Evolutionary conservation across 92 coral and sea anemone species (phyloP), one percentile per base, ranked within the genome.

Genomic region (Montipora capitata): DNA sequence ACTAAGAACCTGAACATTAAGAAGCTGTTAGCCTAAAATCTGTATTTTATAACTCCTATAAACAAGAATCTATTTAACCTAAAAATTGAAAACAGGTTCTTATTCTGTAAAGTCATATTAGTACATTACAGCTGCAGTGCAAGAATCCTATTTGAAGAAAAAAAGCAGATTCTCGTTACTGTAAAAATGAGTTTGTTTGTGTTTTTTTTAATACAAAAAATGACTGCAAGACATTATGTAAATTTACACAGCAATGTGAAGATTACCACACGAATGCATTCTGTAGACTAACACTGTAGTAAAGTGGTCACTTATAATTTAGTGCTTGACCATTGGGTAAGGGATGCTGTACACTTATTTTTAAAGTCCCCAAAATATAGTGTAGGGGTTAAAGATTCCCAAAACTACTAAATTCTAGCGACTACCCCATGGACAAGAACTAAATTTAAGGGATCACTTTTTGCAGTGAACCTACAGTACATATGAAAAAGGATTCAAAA

Each of bases 21-120:
- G 56, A 71, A 71, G 51, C 76, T 71, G 48, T 71, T 71, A 71
- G 76, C n/a, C 76, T 71, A 71, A 71, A 71, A 71, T 41, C 40
- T 71, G 56, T 15, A 40, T 40, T 71, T 40, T 71, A 69, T 69
- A 69, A 5, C 3, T 6, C 49, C 49, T 44, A 44, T 44, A 44
- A 44, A 44, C 49, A 44, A 44, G 49, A 44, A 44, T 11, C 74
- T 44, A 44, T 44, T 44, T 44, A 44, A 6, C 49, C 49, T 44
- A 44, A 44, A 3, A 44, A 44, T 44, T 44, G 49, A 44, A 44
- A 44, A 6, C 49, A 44, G 49, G 49, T 44, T 44, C 49, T 44
- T 44, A 44, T 44, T 44, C 6, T 44, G 4, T 44, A 44, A 44
- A 44, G 6, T 44, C 49, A 44, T 44, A 44, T 44, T 44, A 44